A percentile compares a stretch with the other conserved stretches of the same genome.
Conservation (phyloP, 2,797 vertebrate species). For the Fundulus diaphanus region DNA sequence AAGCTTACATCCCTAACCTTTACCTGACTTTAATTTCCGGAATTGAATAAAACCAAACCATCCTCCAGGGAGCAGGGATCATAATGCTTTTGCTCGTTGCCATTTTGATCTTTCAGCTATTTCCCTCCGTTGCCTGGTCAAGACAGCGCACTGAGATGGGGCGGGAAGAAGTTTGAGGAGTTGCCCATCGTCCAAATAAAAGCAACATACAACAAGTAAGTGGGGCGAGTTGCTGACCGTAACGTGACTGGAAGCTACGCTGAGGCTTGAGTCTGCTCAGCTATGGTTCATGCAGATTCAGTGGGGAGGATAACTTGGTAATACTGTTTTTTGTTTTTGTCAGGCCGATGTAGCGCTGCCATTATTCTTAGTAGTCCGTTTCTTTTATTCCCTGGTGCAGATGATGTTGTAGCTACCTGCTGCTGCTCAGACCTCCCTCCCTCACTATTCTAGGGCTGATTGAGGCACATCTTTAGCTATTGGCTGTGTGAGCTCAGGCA, state of each 20-base stretch:
- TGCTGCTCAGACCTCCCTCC: neutral
- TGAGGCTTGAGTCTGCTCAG: too few relatives aligned
- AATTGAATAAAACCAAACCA: neutral
- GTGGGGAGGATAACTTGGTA: neutral
- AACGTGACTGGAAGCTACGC: too few relatives aligned
- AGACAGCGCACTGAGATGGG: conserved; percentile 86
- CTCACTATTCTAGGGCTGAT: neutral
- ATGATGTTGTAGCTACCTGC: too few relatives aligned
- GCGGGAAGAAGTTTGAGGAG: conserved; percentile 88
- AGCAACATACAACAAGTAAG: conserved; percentile 98
- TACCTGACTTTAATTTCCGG: neutral
- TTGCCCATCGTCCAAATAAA: conserved; percentile 90
- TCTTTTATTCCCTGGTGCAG: neutral
- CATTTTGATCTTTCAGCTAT: conserved; percentile 68
- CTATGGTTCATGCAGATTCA: neutral
- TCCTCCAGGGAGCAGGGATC: neutral
- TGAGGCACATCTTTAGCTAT: neutral
- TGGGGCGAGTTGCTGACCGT: neutral
- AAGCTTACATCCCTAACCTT: neutral
- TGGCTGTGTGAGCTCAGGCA: too few relatives aligned
- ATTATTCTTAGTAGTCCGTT: neutral
- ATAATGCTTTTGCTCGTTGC: neutral
- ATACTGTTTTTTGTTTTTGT: neutral
- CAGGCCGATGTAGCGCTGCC: too few relatives aligned
- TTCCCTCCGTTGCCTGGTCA: conserved; percentile 84